These are phyloP conservation scores for Pogonomyrmex californicus DNA, from an alignment of 1,140 invertebrate genomes.

Conservation along the genomic window DNA sequence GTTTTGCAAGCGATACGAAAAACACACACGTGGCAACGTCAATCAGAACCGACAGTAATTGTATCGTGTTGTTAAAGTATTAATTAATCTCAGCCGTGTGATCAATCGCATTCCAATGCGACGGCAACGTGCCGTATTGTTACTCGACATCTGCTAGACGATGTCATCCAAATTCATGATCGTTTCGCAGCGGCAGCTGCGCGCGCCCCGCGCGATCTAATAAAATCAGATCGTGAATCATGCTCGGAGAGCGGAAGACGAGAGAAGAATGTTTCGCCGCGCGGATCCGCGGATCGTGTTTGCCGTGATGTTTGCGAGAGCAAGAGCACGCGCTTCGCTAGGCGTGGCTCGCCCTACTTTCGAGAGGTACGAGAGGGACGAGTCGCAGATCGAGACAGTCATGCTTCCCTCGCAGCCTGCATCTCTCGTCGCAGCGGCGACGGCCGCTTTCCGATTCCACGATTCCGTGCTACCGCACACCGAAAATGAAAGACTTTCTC, in stretches of 20 bases:
- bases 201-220: constrained; percentile 33
- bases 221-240: constrained; percentile 47
- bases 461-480: constrained; percentile 6
- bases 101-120: constrained; percentile 15
- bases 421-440: constrained; percentile 12
- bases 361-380: constrained; percentile 63
- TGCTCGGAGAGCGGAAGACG: not conserved
- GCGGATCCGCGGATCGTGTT: constrained; percentile 20
- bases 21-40: not conserved
- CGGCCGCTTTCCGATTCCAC: constrained; percentile 66
- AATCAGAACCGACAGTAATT: constrained; percentile 21
- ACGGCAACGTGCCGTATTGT: constrained; percentile 30
- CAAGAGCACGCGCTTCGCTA: constrained; percentile 47
- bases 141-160: constrained; percentile 35
- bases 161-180: constrained; percentile 50
- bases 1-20: constrained; percentile 1
- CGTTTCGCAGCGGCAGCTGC: constrained; percentile 16
- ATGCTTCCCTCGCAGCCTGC: constrained; percentile 61
- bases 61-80: constrained; percentile 24
- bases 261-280: constrained; percentile 16
- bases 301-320: constrained; percentile 50
- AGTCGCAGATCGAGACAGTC: constrained; percentile 67
- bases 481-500: constrained; percentile 69
- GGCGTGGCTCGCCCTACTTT: constrained; percentile 75
- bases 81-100: constrained; percentile 35